These are phyloP conservation scores for Rotaria magnacalcarata DNA, from an alignment of 2,888 invertebrate species.

Conservation along the genomic window DNA sequence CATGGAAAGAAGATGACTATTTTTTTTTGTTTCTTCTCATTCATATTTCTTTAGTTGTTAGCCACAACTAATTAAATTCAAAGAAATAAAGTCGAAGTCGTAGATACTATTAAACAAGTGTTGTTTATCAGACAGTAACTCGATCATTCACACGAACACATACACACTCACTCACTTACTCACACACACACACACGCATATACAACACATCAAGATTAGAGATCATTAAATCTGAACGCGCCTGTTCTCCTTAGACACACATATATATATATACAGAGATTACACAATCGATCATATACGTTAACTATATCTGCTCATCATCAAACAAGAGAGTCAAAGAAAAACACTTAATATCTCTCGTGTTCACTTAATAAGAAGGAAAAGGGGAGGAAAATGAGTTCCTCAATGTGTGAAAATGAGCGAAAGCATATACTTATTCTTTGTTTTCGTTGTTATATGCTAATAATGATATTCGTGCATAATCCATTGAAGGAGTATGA, in stretches of 20 bases:
- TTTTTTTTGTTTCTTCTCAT: not conserved
- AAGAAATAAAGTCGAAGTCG: not conserved
- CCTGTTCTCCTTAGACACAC: constrained; percentile 5
- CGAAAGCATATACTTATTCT: not conserved
- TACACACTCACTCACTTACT: too few relatives aligned
- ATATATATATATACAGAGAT: not conserved
- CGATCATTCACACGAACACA: not conserved
- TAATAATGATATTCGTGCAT: constrained; percentile 29
- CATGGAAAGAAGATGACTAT: not conserved
- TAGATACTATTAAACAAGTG: not conserved
- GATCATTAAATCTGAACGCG: constrained; percentile 4
- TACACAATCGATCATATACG: not conserved
- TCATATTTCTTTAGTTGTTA: too few relatives aligned
- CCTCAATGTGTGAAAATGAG: not conserved
- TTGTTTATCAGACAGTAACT: constrained; percentile 18
- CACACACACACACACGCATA: too few relatives aligned
- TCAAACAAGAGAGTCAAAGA: not conserved
- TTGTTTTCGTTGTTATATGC: not conserved
- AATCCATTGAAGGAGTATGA: not conserved
- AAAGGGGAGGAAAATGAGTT: not conserved
- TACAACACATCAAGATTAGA: not conserved
- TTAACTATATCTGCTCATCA: not conserved
- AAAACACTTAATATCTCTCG: not conserved
- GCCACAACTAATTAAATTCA: not conserved
- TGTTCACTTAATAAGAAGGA: not conserved